These are phyloP conservation scores for Spongilla lacustris DNA, from an alignment of 37 sponge, comb jelly and placozoan genomes.

Conservation along the genomic window DNA sequence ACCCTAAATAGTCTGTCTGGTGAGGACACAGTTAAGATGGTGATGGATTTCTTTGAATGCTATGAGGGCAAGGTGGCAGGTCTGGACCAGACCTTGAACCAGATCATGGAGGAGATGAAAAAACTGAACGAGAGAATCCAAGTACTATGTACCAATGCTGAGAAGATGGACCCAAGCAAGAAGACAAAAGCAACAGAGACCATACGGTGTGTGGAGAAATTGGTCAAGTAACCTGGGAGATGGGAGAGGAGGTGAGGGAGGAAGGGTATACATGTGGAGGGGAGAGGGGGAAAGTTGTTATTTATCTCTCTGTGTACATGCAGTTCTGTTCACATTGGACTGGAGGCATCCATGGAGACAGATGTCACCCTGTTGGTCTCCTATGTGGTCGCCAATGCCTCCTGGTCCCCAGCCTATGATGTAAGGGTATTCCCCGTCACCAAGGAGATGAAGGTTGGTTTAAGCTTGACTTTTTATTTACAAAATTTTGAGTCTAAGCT, in stretches of 20 bases:
- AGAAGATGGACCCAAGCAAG: conserved; percentile 40
- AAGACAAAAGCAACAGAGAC: conserved; percentile 10
- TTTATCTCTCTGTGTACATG: not conserved
- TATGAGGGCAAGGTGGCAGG: conserved; percentile 20
- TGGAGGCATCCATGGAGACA: conserved; percentile 47
- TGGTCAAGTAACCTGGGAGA: too few relatives aligned
- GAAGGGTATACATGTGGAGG: too few relatives aligned
- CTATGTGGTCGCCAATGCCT: conserved; percentile 77
- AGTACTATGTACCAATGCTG: conserved; percentile 34
- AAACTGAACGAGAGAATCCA: conserved; percentile 8
- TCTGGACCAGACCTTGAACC: conserved; percentile 25
- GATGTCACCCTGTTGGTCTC: conserved; percentile 60
- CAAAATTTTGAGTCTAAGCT: too few relatives aligned
- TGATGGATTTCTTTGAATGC: conserved; percentile 46
- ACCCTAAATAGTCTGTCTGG: conserved; percentile 21
- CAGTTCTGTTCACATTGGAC: conserved; percentile 61
- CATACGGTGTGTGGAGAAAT: conserved; percentile 10
- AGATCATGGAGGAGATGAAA: not conserved
- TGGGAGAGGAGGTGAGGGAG: not conserved
- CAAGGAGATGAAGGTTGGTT: conserved; percentile 69
- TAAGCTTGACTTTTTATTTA: too few relatives aligned
- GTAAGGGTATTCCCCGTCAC: too few relatives aligned
- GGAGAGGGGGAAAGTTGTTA: too few relatives aligned
- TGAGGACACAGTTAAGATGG: conserved; percentile 6
- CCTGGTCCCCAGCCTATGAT: conserved; percentile 79